These are phyloP conservation scores for Oostethus manadensis DNA, from an alignment of 2,113 vertebrate species.

Conservation along the genomic window DNA sequence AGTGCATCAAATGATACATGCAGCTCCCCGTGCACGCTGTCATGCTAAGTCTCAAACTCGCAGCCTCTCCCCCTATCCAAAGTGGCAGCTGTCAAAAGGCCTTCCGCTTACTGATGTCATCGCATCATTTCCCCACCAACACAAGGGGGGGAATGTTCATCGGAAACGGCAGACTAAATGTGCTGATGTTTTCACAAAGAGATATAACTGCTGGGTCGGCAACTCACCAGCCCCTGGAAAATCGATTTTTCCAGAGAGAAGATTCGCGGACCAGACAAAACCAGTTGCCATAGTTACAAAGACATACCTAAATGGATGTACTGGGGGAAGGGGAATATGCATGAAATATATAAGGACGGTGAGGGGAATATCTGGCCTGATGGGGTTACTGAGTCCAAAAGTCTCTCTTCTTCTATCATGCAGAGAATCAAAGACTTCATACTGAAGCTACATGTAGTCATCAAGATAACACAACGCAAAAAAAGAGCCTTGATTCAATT, in stretches of 20 bases:
- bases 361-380: slow-evolving; percentile 1
- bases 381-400: background rate
- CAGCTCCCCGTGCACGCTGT: slow-evolving; percentile 31
- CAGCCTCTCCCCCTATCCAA: slow-evolving; percentile 32
- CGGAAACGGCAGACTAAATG: slow-evolving; percentile 35
- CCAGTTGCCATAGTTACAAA: slow-evolving; percentile 45
- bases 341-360: slow-evolving; percentile 12
- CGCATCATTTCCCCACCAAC: slow-evolving; percentile 31
- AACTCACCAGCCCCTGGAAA: slow-evolving; percentile 49
- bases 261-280: slow-evolving; percentile 35
- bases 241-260: slow-evolving; percentile 46
- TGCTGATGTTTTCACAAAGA: slow-evolving; percentile 55
- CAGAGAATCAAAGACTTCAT: background rate
- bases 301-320: slow-evolving; percentile 11
- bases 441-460: background rate
- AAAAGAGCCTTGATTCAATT: slow-evolving; percentile 3
- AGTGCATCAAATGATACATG: slow-evolving; percentile 23
- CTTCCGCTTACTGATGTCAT: slow-evolving; percentile 34
- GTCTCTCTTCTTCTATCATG: background rate
- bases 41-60: slow-evolving; percentile 23
- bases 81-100: slow-evolving; percentile 50
- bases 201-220: slow-evolving; percentile 50
- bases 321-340: slow-evolving; percentile 6
- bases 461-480: background rate
- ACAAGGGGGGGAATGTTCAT: slow-evolving; percentile 27